These are phyloP conservation scores for Octodonta nipae DNA, from an alignment of 2,888 invertebrate genomes.

Conservation along the genomic window DNA sequence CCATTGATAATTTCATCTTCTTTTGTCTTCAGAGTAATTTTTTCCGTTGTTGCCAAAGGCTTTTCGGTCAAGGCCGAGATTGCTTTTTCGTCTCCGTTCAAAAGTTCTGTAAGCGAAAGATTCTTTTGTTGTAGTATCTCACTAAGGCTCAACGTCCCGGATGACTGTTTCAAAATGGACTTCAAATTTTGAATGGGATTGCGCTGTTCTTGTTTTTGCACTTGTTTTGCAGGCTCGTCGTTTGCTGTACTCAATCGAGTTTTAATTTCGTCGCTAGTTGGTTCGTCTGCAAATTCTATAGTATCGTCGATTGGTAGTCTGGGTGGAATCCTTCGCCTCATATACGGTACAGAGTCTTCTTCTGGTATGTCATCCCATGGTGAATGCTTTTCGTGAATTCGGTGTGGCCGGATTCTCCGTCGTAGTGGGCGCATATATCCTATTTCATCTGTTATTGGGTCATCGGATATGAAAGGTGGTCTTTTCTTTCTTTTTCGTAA, in stretches of 20 bases:
- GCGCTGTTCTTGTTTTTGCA: neutral
- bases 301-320: constrained; percentile 5
- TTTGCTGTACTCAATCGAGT: neutral
- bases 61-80: constrained; percentile 39
- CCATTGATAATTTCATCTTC: constrained; percentile 25
- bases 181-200: constrained; percentile 38
- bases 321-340: constrained; percentile 24
- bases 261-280: constrained; percentile 1
- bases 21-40: constrained; percentile 10
- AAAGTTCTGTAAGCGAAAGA: constrained; percentile 54
- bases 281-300: constrained; percentile 1
- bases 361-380: constrained; percentile 27
- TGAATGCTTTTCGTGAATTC: constrained; percentile 22
- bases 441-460: constrained; percentile 7
- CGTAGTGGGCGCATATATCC: constrained; percentile 28
- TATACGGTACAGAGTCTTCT: constrained; percentile 20
- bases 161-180: constrained; percentile 53
- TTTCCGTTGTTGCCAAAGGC: constrained; percentile 11
- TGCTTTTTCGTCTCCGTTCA: constrained; percentile 52
- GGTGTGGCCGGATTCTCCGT: constrained; percentile 29
- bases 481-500: constrained; percentile 43
- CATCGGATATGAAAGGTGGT: constrained; percentile 6
- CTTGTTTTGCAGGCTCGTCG: neutral
- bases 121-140: constrained; percentile 66
- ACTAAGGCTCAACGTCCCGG: constrained; percentile 56